These are phyloP conservation scores for Peromyscus maniculatus DNA, from an alignment of 2,113 vertebrate species.

Conservation along the genomic window DNA sequence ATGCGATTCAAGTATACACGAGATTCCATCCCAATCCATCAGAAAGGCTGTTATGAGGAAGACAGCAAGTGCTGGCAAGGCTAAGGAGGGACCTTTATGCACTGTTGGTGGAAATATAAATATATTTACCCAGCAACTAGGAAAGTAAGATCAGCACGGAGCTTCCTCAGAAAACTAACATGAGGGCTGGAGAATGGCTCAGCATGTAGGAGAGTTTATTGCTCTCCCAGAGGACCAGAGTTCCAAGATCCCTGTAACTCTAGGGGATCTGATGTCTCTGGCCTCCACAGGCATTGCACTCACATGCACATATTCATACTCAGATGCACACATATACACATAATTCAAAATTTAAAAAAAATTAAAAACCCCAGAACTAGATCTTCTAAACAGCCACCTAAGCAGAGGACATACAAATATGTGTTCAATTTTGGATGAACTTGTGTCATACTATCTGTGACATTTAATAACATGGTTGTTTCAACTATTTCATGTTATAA, in stretches of 20 bases:
- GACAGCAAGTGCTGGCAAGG: background rate
- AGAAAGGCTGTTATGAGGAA: background rate
- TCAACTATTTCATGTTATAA: background rate
- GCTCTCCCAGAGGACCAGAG: background rate
- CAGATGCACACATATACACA: background rate
- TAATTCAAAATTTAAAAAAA: background rate
- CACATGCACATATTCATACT: background rate
- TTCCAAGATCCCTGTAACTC: background rate
- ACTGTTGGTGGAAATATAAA: background rate
- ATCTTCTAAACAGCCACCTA: conserved; percentile 15
- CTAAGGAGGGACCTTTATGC: background rate
- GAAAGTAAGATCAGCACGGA: background rate
- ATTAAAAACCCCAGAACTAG: background rate
- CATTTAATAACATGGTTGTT: conserved; percentile 52
- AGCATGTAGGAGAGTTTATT: background rate
- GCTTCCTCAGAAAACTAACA: background rate
- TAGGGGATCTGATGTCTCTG: background rate
- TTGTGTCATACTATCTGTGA: background rate
- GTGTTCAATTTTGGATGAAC: conserved; percentile 37
- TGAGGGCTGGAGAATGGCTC: too few species aligned
- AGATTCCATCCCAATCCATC: background rate
- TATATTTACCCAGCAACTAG: background rate
- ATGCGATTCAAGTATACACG: background rate
- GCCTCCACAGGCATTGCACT: background rate
- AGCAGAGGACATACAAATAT: background rate